Evolutionary conservation across 64 coral and sea anemone genomes (phyloP).

Genomic region (Stylophora pistillata): DNA sequence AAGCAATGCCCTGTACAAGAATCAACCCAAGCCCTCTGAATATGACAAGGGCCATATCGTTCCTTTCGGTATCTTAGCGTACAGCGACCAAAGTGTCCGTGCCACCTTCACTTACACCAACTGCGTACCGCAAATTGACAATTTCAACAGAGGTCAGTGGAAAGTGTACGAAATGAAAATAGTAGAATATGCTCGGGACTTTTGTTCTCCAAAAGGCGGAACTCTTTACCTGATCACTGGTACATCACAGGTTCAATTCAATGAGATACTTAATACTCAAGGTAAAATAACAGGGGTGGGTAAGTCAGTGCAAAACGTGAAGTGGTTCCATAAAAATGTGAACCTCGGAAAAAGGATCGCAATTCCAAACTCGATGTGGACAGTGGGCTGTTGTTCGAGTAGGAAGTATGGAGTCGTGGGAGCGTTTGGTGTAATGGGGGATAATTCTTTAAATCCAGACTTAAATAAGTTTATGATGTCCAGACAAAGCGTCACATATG

Average conservation of each 20-base stretch:
- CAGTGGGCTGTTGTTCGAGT: not conserved
- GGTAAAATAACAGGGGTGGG: not conserved
- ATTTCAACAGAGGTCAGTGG: slow-evolving; percentile 3
- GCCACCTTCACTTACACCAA: slow-evolving; percentile 19
- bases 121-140: not conserved
- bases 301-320: not conserved
- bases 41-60: slow-evolving; percentile 14
- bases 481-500: too few relatives aligned
- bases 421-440: slow-evolving; percentile 19
- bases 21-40: not conserved
- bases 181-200: not conserved
- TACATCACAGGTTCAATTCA: not conserved
- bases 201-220: not conserved
- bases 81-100: not conserved
- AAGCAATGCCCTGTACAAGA: not conserved
- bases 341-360: not conserved
- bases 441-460: not conserved
- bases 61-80: not conserved
- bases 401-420: not conserved
- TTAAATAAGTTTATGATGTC: too few relatives aligned
- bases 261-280: not conserved
- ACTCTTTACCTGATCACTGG: slow-evolving; percentile 21
- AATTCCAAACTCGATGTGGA: slow-evolving; percentile 43
- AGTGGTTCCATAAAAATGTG: not conserved
- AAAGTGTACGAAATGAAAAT: not conserved